These are phyloP conservation scores for Microtus montanus DNA, from an alignment of 2,113 vertebrate species.

Conservation along the genomic window DNA sequence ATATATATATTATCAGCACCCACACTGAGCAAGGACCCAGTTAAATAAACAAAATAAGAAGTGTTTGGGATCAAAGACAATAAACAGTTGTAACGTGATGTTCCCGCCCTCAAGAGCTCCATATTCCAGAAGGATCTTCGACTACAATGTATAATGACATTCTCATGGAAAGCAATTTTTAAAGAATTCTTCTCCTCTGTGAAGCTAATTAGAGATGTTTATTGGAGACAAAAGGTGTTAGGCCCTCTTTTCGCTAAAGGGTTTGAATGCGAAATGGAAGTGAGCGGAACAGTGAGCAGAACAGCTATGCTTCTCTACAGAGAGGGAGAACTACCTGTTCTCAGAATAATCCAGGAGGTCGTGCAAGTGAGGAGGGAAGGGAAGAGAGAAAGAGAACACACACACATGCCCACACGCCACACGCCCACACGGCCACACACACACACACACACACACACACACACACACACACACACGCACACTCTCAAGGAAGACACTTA, in stretches of 20 bases:
- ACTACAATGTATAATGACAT: not conserved
- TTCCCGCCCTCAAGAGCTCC: not conserved
- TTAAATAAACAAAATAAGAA: not conserved
- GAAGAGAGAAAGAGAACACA: not conserved
- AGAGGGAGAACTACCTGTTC: not conserved
- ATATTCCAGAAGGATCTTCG: not conserved
- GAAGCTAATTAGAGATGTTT: slow-evolving; percentile 31
- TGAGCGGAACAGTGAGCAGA: not conserved
- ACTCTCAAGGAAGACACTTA: not conserved
- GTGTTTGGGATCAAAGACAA: slow-evolving; percentile 1
- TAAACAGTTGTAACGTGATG: not conserved
- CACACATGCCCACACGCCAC: too few relatives aligned
- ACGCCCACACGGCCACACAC: too few relatives aligned
- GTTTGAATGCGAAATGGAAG: not conserved
- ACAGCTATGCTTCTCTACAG: not conserved
- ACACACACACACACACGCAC: too few relatives aligned
- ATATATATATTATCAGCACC: not conserved
- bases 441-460: too few relatives aligned
- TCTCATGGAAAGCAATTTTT: not conserved
- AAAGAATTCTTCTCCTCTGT: slow-evolving; percentile 15
- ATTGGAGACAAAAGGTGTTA: not conserved
- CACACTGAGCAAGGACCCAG: not conserved
- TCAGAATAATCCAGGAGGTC: not conserved
- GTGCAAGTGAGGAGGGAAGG: not conserved
- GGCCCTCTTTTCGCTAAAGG: not conserved